Evolutionary conservation across 2,797 vertebrate species (phyloP).

Genomic region (Chiroxiphia lanceolata): DNA sequence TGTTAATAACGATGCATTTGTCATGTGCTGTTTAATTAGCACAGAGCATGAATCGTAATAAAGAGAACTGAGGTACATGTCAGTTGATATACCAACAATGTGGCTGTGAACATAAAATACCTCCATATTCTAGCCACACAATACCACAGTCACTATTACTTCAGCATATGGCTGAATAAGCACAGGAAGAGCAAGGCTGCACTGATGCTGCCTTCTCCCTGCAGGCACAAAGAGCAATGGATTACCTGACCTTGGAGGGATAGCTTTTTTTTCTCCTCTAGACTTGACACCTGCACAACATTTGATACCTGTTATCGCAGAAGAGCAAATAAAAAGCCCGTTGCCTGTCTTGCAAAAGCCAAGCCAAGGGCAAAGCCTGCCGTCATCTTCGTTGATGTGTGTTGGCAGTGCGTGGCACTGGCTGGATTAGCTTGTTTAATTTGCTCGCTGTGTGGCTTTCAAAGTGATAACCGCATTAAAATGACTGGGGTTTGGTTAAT

Average conservation of each 20-base stretch:
- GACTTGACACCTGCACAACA: neutral
- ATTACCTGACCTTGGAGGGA: neutral
- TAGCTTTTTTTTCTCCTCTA: neutral
- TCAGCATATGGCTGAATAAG: neutral
- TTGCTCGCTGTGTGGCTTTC: neutral
- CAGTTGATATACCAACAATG: neutral
- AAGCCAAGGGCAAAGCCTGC: slow-evolving; percentile 35
- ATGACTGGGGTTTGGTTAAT: neutral
- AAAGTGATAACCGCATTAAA: neutral
- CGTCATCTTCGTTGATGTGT: neutral
- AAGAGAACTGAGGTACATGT: neutral
- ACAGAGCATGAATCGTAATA: slow-evolving; percentile 4
- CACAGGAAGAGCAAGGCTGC: neutral
- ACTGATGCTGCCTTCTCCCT: neutral
- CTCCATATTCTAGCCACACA: neutral
- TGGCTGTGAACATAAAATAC: neutral
- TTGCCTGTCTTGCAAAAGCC: neutral
- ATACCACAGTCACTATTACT: neutral
- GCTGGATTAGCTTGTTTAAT: slow-evolving; percentile 39
- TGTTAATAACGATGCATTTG: neutral
- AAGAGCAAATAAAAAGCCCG: neutral
- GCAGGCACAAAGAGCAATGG: neutral
- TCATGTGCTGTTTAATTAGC: slow-evolving; percentile 33
- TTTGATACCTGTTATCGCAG: neutral
- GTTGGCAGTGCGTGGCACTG: neutral